phyloP scores from a whole-genome alignment of 2,888 invertebrate species.

The Volucella bombylans region DNA sequence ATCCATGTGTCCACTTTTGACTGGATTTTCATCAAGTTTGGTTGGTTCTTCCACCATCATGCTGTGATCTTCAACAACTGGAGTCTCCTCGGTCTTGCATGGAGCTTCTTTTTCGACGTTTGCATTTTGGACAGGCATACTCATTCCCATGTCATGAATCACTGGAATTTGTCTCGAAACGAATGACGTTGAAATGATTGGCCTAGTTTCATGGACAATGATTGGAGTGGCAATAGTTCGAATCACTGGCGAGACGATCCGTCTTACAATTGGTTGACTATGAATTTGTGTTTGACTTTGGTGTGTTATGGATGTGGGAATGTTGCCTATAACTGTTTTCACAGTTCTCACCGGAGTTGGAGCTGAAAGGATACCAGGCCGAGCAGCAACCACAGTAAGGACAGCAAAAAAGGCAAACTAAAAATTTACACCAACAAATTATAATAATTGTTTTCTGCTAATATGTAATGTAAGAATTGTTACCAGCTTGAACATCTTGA shows the following conservation, averaged over 20 bases:
- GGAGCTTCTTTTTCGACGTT: conserved; percentile 16
- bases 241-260: conserved; percentile 30
- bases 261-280: conserved; percentile 33
- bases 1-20: no score
- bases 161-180: conserved; percentile 37
- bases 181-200: conserved; percentile 25
- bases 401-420: conserved; percentile 32
- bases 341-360: conserved; percentile 24
- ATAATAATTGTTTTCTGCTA: background rate
- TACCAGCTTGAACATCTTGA: conserved; percentile 52
- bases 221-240: conserved; percentile 27
- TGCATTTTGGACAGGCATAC: background rate
- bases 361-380: conserved; percentile 34
- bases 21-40: no score
- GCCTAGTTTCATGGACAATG: conserved; percentile 9
- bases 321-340: conserved; percentile 23
- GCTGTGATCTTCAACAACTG: conserved; percentile 20
- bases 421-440: background rate
- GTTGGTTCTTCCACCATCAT: no score
- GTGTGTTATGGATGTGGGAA: conserved; percentile 59
- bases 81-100: background rate
- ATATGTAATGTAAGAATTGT: background rate
- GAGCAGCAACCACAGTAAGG: conserved; percentile 41
- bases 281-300: conserved; percentile 61
- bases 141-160: conserved; percentile 7